Percentiles rank a stretch among this genome's conserved stretches.
phyloP scores from a whole-genome alignment of 2,797 vertebrate genomes.

The Sciurus carolinensis region DNA sequence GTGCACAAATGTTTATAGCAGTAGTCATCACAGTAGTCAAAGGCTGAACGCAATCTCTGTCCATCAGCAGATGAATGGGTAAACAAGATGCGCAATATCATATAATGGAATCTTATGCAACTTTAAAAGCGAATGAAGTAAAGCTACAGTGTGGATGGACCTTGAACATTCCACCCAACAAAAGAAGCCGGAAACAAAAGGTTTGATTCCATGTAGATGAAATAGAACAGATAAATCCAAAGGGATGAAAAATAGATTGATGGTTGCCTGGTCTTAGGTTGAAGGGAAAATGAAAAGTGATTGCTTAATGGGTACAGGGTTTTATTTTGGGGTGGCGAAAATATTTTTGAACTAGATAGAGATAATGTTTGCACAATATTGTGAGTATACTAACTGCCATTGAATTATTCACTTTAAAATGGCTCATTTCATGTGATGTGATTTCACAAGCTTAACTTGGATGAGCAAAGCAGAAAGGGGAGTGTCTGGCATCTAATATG shows the following conservation, averaged over 20 bases:
- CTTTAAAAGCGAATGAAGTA: neutral
- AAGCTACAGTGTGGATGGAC: neutral
- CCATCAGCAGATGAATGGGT: neutral
- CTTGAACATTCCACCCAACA: neutral
- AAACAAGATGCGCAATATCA: neutral
- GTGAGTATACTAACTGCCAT: neutral
- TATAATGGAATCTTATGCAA: neutral
- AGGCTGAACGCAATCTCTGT: neutral
- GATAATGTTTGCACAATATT: neutral
- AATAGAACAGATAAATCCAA: neutral
- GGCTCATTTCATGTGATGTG: neutral
- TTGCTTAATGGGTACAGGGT: neutral
- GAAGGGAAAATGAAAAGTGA: neutral
- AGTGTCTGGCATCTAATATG: neutral
- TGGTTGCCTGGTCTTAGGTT: neutral
- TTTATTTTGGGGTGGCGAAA: neutral
- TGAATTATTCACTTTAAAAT: conserved; percentile 17
- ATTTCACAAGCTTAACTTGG: conserved; percentile 39
- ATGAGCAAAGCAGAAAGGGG: neutral
- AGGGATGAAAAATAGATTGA: neutral
- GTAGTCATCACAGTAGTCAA: neutral
- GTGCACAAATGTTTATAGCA: neutral
- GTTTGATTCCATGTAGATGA: neutral
- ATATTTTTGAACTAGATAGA: conserved; percentile 1
- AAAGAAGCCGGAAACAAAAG: neutral